A percentile compares a stretch with the other conserved stretches of the same genome.
These are phyloP conservation scores for Lordiphosa mommai DNA, from an alignment of 1,140 invertebrate species.

Conservation along the genomic window DNA sequence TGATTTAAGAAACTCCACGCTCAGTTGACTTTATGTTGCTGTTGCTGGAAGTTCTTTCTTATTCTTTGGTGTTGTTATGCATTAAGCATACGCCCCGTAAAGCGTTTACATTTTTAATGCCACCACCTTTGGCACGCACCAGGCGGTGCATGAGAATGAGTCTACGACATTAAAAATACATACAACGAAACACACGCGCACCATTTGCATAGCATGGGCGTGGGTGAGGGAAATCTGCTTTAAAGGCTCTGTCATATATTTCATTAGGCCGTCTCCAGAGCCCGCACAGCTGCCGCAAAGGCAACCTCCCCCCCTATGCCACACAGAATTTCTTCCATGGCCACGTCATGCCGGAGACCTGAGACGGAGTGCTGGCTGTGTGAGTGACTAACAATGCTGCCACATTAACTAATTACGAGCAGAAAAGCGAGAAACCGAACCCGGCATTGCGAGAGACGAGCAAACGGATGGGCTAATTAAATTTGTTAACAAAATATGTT, in stretches of 20 bases:
- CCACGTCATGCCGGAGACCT: no score
- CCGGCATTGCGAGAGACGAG: not conserved
- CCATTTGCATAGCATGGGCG: conserved; percentile 25
- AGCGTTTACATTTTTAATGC: conserved; percentile 72
- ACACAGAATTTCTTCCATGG: no score
- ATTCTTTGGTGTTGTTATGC: conserved; percentile 37
- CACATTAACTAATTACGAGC: conserved; percentile 69
- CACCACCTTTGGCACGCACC: conserved; percentile 3
- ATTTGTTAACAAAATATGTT: conserved; percentile 1
- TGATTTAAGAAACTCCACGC: not conserved
- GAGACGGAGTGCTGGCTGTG: not conserved
- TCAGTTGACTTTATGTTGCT: conserved; percentile 31
- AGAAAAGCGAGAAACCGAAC: conserved; percentile 13
- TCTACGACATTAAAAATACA: conserved; percentile 52
- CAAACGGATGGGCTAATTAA: not conserved
- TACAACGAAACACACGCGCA: conserved; percentile 33
- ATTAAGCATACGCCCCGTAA: conserved; percentile 68
- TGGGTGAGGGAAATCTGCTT: conserved; percentile 40
- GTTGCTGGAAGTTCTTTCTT: not conserved
- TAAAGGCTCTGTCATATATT: conserved; percentile 49
- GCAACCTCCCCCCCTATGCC: not conserved
- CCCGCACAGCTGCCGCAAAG: conserved; percentile 17
- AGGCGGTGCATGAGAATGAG: not conserved
- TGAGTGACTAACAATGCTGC: conserved; percentile 37
- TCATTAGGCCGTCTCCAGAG: conserved; percentile 25